A percentile compares a stretch with the other conserved stretches of the same genome.
Conservation (phyloP, 1,140 invertebrate genomes). For the Penaeus japonicus region DNA sequence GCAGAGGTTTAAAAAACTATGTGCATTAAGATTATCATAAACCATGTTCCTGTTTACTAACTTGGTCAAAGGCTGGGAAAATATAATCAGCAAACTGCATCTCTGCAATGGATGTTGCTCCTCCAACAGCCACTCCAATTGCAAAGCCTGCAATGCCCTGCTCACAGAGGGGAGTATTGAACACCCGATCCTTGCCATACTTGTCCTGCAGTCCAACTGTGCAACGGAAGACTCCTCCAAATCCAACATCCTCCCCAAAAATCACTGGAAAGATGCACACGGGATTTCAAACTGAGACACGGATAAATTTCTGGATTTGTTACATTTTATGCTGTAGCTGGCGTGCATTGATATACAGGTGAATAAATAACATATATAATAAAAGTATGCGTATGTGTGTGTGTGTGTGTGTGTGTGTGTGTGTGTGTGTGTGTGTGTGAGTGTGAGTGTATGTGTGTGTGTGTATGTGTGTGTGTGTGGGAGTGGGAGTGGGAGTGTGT, state of each 20-base stretch:
- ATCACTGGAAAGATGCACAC: slow-evolving; percentile 70
- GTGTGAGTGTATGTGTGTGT: no score
- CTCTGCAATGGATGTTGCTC: slow-evolving; percentile 94
- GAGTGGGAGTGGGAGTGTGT: no score
- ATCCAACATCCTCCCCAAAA: slow-evolving; percentile 98
- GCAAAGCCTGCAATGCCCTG: slow-evolving; percentile 98
- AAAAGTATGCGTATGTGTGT: not conserved
- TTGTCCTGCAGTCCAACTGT: slow-evolving; percentile 92
- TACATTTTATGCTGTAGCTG: not conserved
- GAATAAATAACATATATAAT: no score
- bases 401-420: not conserved
- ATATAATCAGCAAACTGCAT: slow-evolving; percentile 99
- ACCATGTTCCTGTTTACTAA: slow-evolving; percentile 62
- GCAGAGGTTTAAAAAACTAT: not conserved
- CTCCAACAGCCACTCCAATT: slow-evolving; percentile 86
- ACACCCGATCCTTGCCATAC: slow-evolving; percentile 92
- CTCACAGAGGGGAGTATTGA: slow-evolving; percentile 97
- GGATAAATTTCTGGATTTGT: no score
- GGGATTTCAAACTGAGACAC: not conserved
- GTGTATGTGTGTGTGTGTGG: no score
- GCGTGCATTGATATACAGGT: no score
- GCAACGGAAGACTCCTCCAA: slow-evolving; percentile 98
- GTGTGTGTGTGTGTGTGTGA: no score
- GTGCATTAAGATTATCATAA: not conserved
- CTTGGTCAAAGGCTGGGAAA: slow-evolving; percentile 98